A percentile compares a stretch with the other conserved stretches of the same genome.
Conservation (phyloP, 1,140 invertebrate genomes). For the Drosophila lacteicornis region DNA sequence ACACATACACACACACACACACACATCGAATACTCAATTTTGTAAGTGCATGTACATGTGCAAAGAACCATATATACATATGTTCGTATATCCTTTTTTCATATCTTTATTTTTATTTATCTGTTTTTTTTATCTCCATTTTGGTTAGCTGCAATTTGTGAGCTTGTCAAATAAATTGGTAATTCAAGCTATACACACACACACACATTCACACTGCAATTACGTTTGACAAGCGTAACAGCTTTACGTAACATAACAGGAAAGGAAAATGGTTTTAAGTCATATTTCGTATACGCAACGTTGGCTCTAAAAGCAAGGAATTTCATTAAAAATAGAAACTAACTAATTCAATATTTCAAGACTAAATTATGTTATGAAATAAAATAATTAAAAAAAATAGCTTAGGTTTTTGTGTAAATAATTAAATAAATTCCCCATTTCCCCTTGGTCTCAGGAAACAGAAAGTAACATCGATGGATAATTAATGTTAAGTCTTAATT, state of each 20-base stretch:
- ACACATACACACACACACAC: constrained; percentile 14
- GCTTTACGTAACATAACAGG: constrained; percentile 3
- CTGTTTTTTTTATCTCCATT: constrained; percentile 8
- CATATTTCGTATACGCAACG: constrained; percentile 43
- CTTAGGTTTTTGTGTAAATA: no score
- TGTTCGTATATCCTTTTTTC: constrained; percentile 1
- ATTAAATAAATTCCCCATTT: no score
- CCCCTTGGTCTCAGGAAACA: no score
- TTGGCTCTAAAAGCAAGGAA: neutral
- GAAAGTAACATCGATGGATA: no score
- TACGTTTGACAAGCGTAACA: constrained; percentile 32
- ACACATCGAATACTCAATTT: neutral
- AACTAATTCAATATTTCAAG: neutral
- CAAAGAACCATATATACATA: neutral
- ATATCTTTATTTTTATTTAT: constrained; percentile 8
- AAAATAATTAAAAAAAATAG: neutral
- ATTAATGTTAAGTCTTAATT: no score
- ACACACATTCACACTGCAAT: constrained; percentile 30
- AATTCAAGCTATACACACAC: constrained; percentile 40
- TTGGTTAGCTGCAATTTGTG: constrained; percentile 37
- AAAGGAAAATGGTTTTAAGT: constrained; percentile 7
- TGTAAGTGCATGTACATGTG: constrained; percentile 3
- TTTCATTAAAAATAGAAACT: neutral
- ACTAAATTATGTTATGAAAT: neutral
- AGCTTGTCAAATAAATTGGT: constrained; percentile 59